Base-by-base conservation (phyloP, 2,113 vertebrate species). In the Channa maculata region DNA sequence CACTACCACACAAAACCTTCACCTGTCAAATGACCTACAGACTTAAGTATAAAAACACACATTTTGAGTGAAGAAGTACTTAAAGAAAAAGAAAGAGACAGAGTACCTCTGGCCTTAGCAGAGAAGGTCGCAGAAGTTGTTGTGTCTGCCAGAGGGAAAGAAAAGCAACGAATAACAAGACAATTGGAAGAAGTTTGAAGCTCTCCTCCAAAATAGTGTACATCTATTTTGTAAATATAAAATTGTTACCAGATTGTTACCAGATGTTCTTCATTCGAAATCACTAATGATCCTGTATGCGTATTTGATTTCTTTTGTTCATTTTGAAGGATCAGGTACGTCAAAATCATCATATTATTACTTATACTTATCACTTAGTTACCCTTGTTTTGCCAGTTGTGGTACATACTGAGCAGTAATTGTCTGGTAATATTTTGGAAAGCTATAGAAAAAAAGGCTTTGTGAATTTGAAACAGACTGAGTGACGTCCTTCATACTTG, bases 101-200 rank as follows among this genome's bases (percentile, higher is more conserved):
- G 71, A 88, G 83, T 98, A 98, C 97, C 97, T 99, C 97, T 75
- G 96, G 96, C 92, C 96, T 96, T 84, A 98, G 96, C 77, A 97
- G 96, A 93, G 97, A 97, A 79, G 96, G 96, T 77, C 96, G 95
- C 90, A 99, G 95, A 85, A 99, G 95, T 86, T 98, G 97, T 82
- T 97, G 97, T 69, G 96, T 96, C 96, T 98, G 88, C 57, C 90
- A 87, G 80, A 91, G 58, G 84, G 24, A 83, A 59, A 86, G 78
- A 88, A 64, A 83, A 79, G 62, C 3, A 15, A 14, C 44, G 57
- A 74, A 65, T 38, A 62, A 71, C 58, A 76, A 71, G 53, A 87
- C 52, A 71, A 54, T 52, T 41, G 43, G 61, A 84, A 38, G 53
- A 49, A 49, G 51, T 51, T 68, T 15, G 41, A 39, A 11, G 24